Percentiles rank a stretch among this genome's conserved stretches.
These are phyloP conservation scores for Luidia sarsii DNA, from an alignment of 53 echinoderm and acorn worm genomes.

Conservation along the genomic window DNA sequence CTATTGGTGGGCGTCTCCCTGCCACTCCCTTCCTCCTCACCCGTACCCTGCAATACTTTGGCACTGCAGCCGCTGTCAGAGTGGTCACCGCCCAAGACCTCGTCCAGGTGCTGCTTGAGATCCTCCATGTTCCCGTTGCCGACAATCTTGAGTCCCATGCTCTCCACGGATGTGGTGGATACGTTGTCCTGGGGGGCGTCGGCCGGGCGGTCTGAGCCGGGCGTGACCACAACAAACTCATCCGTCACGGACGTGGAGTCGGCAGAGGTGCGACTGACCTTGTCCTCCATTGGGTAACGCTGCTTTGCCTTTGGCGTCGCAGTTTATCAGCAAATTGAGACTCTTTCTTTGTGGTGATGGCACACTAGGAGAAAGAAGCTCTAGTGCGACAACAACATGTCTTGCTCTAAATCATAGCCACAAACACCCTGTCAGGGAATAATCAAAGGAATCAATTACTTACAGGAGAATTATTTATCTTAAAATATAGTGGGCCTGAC, in stretches of 20 bases:
- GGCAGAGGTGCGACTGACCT: conserved; percentile 86
- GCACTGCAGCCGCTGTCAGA: conserved; percentile 27
- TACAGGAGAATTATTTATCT: too few species aligned
- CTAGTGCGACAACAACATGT: not conserved
- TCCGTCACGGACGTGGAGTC: conserved; percentile 93
- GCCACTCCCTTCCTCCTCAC: conserved; percentile 13
- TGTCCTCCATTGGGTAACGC: conserved; percentile 77
- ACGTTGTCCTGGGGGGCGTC: conserved; percentile 6
- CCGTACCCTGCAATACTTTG: not conserved
- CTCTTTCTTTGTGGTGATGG: too few species aligned
- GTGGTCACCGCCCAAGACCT: conserved; percentile 83
- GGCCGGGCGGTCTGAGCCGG: conserved; percentile 64
- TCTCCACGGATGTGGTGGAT: conserved; percentile 17
- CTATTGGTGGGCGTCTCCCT: conserved; percentile 39
- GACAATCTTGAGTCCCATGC: conserved; percentile 88
- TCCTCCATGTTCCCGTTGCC: conserved; percentile 99
- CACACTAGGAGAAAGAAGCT: too few species aligned
- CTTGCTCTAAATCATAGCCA: not conserved
- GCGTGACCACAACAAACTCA: conserved; percentile 93
- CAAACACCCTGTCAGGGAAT: not conserved
- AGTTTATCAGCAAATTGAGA: too few species aligned
- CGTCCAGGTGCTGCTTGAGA: conserved; percentile 86
- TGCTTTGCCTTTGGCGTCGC: too few species aligned
- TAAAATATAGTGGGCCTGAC: too few species aligned
- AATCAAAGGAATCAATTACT: too few species aligned